Conservation (phyloP, 2,888 invertebrate genomes). For the Erannis defoliaria region DNA sequence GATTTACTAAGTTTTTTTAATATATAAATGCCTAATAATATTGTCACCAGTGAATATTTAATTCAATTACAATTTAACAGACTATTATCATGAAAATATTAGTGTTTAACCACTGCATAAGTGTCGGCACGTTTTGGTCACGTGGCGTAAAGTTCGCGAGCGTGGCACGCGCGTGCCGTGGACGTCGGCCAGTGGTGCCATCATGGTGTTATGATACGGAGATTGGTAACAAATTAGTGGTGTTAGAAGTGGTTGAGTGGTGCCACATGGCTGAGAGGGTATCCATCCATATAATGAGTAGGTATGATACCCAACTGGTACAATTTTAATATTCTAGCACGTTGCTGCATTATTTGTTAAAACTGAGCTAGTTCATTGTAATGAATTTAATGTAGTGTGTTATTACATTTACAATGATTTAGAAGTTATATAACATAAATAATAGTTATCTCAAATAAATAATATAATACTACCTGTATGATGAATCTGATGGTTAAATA, state of each 20-base stretch:
- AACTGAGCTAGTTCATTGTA: too few species aligned
- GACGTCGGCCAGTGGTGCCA: conserved; percentile 34
- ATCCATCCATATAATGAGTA: not conserved
- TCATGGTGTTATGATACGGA: conserved; percentile 45
- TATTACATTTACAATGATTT: too few species aligned
- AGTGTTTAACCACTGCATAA: conserved; percentile 38
- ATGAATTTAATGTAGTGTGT: too few species aligned
- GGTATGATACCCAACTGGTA: conserved; percentile 1
- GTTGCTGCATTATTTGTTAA: not conserved
- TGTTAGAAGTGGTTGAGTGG: conserved; percentile 3
- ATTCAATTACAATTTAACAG: conserved; percentile 14
- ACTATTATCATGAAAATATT: conserved; percentile 20
- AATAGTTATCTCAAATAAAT: too few species aligned
- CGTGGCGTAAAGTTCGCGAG: conserved; percentile 36
- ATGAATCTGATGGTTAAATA: too few species aligned
- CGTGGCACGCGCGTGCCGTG: conserved; percentile 43
- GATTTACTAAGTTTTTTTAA: not conserved
- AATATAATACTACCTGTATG: too few species aligned
- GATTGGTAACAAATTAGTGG: conserved; percentile 47
- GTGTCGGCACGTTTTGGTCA: conserved; percentile 30
- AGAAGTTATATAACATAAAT: too few species aligned
- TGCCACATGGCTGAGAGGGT: conserved; percentile 28
- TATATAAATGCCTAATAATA: not conserved
- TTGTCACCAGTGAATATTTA: conserved; percentile 4
- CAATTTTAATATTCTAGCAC: not conserved